phyloP scores from a whole-genome alignment of 2,113 vertebrate species.

The Scytalopus superciliaris region DNA sequence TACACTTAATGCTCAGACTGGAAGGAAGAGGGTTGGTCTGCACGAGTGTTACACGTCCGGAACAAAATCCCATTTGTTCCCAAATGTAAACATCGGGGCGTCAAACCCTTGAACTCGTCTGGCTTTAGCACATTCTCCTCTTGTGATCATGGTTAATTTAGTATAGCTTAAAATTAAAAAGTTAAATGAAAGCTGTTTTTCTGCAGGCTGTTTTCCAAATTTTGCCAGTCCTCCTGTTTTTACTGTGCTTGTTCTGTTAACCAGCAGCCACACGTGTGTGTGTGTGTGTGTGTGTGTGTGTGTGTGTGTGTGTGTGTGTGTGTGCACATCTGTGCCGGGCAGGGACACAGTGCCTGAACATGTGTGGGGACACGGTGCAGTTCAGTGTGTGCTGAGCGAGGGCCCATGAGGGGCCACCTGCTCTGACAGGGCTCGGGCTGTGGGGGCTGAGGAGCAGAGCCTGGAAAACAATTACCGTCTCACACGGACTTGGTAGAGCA shows the following conservation, averaged over 20 bases:
- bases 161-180: constrained; percentile 13
- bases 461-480: constrained; percentile 12
- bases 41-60: accelerated
- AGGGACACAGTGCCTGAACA: constrained; percentile 8
- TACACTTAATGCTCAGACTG: accelerated
- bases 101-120: background rate
- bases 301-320: too few species aligned
- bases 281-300: background rate
- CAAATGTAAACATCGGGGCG: accelerated
- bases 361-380: constrained; percentile 27
- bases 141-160: constrained; percentile 23
- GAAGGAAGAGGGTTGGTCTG: too few species aligned
- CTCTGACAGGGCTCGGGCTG: background rate
- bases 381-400: background rate
- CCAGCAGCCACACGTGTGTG: background rate
- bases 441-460: background rate
- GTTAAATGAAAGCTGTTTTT: constrained; percentile 21
- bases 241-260: background rate
- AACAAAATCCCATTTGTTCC: background rate
- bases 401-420: constrained; percentile 57
- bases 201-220: constrained; percentile 32
- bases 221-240: constrained; percentile 1
- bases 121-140: background rate
- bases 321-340: constrained; percentile 3
- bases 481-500: background rate